Conservation (phyloP, 2,113 vertebrate species). For the Oryzias celebensis region DNA sequence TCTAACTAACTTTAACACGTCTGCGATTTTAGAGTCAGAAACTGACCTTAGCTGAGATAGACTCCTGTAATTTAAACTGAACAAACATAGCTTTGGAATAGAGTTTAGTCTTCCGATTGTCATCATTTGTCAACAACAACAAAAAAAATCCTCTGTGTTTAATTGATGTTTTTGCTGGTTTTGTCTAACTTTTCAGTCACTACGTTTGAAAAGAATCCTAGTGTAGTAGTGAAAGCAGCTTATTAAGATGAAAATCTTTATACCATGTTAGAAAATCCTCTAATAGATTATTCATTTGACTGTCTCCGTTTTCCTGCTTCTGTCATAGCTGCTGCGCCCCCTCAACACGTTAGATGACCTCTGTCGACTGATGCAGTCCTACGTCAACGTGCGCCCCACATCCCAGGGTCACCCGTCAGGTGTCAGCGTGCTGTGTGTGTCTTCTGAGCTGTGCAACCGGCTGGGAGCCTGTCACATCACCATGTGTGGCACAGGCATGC, state of each 20-base stretch:
- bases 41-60: constrained; percentile 58
- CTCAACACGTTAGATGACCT: constrained; percentile 98
- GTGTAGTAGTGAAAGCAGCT: constrained; percentile 18
- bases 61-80: constrained; percentile 27
- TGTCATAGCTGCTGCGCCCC: constrained; percentile 89
- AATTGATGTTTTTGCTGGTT: neutral
- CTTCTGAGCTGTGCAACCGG: constrained; percentile 94
- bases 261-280: neutral
- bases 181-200: neutral
- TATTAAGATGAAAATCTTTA: constrained; percentile 15
- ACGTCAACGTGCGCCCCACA: constrained; percentile 76
- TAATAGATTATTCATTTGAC: neutral
- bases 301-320: neutral
- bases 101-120: constrained; percentile 10
- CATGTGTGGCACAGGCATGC: constrained; percentile 95
- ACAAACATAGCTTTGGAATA: constrained; percentile 17
- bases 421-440: constrained; percentile 86
- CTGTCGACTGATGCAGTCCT: constrained; percentile 91
- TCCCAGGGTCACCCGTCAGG: constrained; percentile 77
- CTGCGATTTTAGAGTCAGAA: constrained; percentile 26
- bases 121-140: neutral
- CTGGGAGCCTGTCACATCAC: constrained; percentile 94
- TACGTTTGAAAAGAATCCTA: neutral
- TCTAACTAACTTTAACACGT: constrained; percentile 58
- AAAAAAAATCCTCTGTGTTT: constrained; percentile 6